A percentile compares a stretch with the other conserved stretches of the same genome.
Conservation (phyloP, 2,113 vertebrate genomes). For the Mobula hypostoma region DNA sequence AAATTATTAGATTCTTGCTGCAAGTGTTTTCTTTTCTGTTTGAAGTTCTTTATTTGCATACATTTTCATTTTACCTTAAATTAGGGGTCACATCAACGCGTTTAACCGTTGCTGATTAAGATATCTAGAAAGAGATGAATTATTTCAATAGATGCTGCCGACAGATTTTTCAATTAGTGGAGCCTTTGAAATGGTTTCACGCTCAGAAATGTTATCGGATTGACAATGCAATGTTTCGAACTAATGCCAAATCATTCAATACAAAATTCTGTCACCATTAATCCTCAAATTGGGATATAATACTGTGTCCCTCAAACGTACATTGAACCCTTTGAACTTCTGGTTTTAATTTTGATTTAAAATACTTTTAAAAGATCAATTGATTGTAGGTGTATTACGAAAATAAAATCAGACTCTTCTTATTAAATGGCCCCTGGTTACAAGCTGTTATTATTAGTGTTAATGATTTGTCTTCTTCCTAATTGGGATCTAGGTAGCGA, state of each 20-base stretch:
- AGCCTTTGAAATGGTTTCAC: background rate
- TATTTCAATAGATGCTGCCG: background rate
- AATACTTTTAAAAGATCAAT: constrained; percentile 13
- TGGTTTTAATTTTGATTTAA: background rate
- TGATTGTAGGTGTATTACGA: background rate
- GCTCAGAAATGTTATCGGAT: background rate
- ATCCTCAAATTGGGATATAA: background rate
- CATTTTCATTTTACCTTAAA: background rate
- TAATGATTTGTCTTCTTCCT: constrained; percentile 35
- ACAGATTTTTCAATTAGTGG: background rate
- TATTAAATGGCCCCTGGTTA: constrained; percentile 40
- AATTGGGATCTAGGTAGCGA: constrained; percentile 44
- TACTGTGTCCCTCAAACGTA: background rate
- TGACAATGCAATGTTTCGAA: background rate
- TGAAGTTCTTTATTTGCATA: background rate
- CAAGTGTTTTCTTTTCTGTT: background rate
- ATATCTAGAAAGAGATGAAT: background rate
- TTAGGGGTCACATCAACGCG: background rate
- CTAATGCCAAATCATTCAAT: background rate
- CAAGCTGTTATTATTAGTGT: background rate
- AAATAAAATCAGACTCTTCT: constrained; percentile 25
- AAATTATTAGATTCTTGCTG: background rate
- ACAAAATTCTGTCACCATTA: background rate
- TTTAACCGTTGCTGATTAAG: background rate
- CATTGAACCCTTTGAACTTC: background rate